These are phyloP conservation scores for Xestia ashworthii DNA, from an alignment of 2,888 invertebrate species.

Conservation along the genomic window DNA sequence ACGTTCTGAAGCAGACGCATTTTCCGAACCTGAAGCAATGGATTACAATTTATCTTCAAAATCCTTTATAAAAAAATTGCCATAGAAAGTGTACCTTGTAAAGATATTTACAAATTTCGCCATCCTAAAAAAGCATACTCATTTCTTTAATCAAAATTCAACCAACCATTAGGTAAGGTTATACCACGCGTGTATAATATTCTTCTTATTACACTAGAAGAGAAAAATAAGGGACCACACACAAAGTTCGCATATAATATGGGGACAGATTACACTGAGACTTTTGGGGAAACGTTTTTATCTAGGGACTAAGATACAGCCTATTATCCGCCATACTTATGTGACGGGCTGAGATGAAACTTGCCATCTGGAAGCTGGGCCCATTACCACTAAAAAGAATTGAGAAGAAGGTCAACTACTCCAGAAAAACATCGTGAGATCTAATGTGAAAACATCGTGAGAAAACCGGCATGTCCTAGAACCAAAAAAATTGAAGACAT, in stretches of 20 bases:
- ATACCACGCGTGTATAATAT: constrained; percentile 19
- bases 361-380: constrained; percentile 49
- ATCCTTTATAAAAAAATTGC: not conserved
- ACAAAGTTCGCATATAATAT: constrained; percentile 55
- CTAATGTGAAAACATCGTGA: too few species aligned
- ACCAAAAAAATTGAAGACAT: too few species aligned
- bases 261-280: constrained; percentile 48
- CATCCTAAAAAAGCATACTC: constrained; percentile 15
- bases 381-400: not conserved
- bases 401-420: constrained; percentile 17
- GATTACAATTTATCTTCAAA: not conserved
- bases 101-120: not conserved
- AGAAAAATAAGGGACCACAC: constrained; percentile 47
- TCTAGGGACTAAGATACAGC: constrained; percentile 56
- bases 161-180: not conserved
- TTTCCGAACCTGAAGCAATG: not conserved
- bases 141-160: constrained; percentile 30
- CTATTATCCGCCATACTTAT: constrained; percentile 62
- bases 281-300: constrained; percentile 57
- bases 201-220: constrained; percentile 34
- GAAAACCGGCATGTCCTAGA: too few species aligned
- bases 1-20: not conserved
- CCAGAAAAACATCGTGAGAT: not conserved
- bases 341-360: constrained; percentile 59
- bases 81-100: not conserved